Evolutionary conservation across 2,797 vertebrate genomes (phyloP).

Genomic region (Arremon brunneinucha): DNA sequence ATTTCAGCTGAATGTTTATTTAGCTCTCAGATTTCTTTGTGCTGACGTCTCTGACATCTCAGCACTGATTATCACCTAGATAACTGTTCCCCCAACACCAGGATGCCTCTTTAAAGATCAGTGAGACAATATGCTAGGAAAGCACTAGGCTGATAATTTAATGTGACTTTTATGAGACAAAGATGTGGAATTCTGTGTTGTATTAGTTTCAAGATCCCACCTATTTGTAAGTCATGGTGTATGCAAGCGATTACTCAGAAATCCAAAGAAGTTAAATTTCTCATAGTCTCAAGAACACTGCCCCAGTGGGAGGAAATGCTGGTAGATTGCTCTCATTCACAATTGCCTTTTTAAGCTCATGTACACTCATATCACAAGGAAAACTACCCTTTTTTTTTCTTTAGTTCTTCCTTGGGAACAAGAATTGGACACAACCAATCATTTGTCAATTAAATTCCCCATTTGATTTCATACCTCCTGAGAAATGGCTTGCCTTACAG

Average conservation of each 20-base stretch:
- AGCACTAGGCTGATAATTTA: neutral
- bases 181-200: neutral
- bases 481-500: neutral
- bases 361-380: neutral
- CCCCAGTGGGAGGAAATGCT: neutral
- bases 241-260: neutral
- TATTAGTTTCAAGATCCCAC: neutral
- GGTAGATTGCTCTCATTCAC: neutral
- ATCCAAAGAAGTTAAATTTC: neutral
- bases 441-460: neutral
- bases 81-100: neutral
- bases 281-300: neutral
- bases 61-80: neutral
- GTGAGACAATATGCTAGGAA: neutral
- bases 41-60: slow-evolving; percentile 3
- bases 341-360: neutral
- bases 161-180: neutral
- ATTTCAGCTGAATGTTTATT: slow-evolving; percentile 29
- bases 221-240: neutral
- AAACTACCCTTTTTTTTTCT: neutral
- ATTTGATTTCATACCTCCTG: neutral
- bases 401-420: neutral
- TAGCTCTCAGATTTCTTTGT: neutral
- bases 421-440: neutral
- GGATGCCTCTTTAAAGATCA: neutral